Evolutionary conservation across 2,797 vertebrate genomes (phyloP), one percentile per base, ranked within the genome.

Genomic region (Oreochromis grahami): DNA sequence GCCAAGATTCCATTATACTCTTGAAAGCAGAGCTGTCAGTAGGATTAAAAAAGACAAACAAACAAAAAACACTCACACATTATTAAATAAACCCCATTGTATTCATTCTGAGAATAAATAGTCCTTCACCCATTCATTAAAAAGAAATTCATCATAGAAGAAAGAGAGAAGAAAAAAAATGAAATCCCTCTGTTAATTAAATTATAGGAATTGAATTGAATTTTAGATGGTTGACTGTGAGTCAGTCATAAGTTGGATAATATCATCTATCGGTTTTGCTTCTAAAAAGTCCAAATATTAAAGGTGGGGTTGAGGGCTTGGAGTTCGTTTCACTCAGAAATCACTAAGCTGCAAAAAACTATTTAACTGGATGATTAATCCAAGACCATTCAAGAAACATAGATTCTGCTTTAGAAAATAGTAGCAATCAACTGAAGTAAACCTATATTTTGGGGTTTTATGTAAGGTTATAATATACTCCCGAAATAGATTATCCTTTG

Each of bases 151-250:
- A 85, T 85, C 32, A 63, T 36, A 12, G 17, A 63, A 36, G 32
- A 60, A 36, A 36, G 84, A 81, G 77, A 86, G 83, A 91, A 32
- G 24, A 32, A 72, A 72, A 72, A 12, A 29, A 72, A 84, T 88
- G 83, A 78, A 92, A 88, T 91, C 84, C 78, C 38, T 79, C 51
- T 63, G 55, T 81, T 86, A 91, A 90, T 86, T 84, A 79, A 91
- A 90, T 4, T 19, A 68, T 77, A 60, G 32, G 26, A 88, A 88
- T 91, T 85, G 53, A 83, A 88, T 88, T 86, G 7, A 29, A 48
- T 29, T 48, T 12, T 48, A 72, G 24, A 29, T 52, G 76, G 50
- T 84, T 85, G 79, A 86, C 58, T 78, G 50, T 63, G 79, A 78
- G 82, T 82, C 86, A 93, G 91, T 92, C 90, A 91, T 52, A 85